These are phyloP conservation scores for Drosophila aldrichi DNA, from an alignment of 2,888 invertebrate species.

Conservation along the genomic window DNA sequence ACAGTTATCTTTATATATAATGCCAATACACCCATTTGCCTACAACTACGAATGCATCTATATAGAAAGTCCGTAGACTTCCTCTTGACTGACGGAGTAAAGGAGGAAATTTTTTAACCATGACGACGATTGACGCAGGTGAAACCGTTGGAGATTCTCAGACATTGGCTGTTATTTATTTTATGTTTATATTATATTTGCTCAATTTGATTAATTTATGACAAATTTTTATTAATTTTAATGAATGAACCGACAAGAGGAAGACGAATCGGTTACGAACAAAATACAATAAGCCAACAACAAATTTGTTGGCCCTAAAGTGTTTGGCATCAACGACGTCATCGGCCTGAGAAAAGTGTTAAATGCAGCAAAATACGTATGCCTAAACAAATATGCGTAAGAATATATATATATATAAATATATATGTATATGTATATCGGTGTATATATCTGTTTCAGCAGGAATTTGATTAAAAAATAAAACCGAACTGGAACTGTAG, in stretches of 20 bases:
- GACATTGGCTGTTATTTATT: conserved; percentile 7
- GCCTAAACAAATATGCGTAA: neutral
- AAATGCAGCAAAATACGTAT: conserved; percentile 28
- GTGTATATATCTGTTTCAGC: neutral
- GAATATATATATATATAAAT: neutral
- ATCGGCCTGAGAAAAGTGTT: conserved; percentile 40
- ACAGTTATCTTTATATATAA: neutral
- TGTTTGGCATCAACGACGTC: conserved; percentile 33
- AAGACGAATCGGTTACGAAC: conserved; percentile 4
- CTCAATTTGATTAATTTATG: conserved; percentile 32
- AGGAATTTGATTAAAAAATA: conserved; percentile 29
- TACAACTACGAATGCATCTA: neutral
- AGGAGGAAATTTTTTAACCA: neutral
- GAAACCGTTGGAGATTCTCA: conserved; percentile 44
- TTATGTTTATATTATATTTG: conserved; percentile 20
- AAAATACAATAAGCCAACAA: conserved; percentile 4
- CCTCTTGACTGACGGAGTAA: neutral
- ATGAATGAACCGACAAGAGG: conserved; percentile 25
- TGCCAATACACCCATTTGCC: neutral
- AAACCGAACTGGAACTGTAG: conserved; percentile 59
- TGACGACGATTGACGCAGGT: conserved; percentile 55
- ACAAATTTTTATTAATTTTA: conserved; percentile 14
- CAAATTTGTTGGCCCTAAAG: conserved; percentile 16
- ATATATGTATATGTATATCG: too few relatives aligned
- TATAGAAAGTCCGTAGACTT: neutral